These are phyloP conservation scores for Stegostoma tigrinum DNA, from an alignment of 2,113 vertebrate genomes.

Conservation along the genomic window DNA sequence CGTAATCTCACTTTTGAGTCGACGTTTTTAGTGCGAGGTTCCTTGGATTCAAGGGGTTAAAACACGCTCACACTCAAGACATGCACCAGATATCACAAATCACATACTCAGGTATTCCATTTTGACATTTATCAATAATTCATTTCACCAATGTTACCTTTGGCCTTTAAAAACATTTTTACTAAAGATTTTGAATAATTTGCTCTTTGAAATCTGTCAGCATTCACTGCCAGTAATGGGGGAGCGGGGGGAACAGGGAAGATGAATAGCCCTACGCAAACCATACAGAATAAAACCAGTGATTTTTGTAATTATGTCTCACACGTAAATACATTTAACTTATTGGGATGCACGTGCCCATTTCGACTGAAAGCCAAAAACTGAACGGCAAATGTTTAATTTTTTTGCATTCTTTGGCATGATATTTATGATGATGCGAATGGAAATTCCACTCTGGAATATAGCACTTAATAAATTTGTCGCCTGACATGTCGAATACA, in stretches of 20 bases:
- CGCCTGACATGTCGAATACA: neutral
- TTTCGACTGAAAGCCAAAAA: neutral
- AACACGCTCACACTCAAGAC: neutral
- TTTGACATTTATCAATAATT: neutral
- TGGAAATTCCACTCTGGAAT: conserved; percentile 24
- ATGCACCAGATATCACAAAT: neutral
- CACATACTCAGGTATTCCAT: neutral
- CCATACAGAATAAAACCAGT: neutral
- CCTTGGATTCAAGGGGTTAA: neutral
- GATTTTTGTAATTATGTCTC: neutral
- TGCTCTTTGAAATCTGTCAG: too few species aligned
- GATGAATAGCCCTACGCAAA: neutral
- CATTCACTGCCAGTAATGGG: neutral
- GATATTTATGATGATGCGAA: neutral
- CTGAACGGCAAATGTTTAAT: neutral
- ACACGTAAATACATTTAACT: neutral
- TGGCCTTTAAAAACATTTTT: neutral
- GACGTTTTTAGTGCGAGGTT: neutral
- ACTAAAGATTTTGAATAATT: neutral
- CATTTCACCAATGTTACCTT: neutral
- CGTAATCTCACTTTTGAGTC: neutral
- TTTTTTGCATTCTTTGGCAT: neutral
- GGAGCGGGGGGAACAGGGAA: neutral
- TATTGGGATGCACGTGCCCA: neutral
- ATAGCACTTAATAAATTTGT: conserved; percentile 22